Base-by-base conservation (phyloP, 1,140 invertebrate genomes). In the Aricia agestis region DNA sequence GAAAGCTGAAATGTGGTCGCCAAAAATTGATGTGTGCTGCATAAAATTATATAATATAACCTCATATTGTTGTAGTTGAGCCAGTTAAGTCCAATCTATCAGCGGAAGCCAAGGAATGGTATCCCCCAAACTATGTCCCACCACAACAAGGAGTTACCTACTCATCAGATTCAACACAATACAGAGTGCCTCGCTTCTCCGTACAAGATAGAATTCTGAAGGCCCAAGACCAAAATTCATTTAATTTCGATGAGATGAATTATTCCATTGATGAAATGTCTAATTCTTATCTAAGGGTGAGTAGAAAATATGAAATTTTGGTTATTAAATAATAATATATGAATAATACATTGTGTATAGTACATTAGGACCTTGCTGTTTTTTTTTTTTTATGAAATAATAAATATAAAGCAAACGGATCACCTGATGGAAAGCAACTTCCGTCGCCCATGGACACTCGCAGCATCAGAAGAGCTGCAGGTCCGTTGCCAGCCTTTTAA, bases 31-130 rank as follows among this genome's bases (percentile, higher is more conserved):
- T 1, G 45, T 52, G 45, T 52, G 1, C 45, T 52, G 45, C 7
- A 3, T 13, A 52, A 52, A 52, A 15, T 52, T 11, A 52, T 52
- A 52, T 52, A 52, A 52, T 52, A 6, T 52, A 13, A 42, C 41
- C 41, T 42, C 6, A 42, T 9, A 52, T 15, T 52, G 45, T 52
- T 52, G 5, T 52, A 52, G 82, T 78, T 72, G 89, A 87, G 72
- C 74, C 83, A 72, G 75, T 83, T 7, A 89, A 90, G 73, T 92
- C 90, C 18, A 92, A 77, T 1, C 74, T 92, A 42, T 92, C 92
- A 66, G 92, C 91, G 19, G 92, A 92, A 19, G 92, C 92, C 6
- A 91, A 92, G 72, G 92, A 92, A 82, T 92, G 91, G 92, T 92
- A 90, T 75, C 92, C 92, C 59, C 86, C 86, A 36, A 92, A 92